Base-by-base conservation (phyloP, 2,888 invertebrate genomes). In the Drosophila silvestris region DNA sequence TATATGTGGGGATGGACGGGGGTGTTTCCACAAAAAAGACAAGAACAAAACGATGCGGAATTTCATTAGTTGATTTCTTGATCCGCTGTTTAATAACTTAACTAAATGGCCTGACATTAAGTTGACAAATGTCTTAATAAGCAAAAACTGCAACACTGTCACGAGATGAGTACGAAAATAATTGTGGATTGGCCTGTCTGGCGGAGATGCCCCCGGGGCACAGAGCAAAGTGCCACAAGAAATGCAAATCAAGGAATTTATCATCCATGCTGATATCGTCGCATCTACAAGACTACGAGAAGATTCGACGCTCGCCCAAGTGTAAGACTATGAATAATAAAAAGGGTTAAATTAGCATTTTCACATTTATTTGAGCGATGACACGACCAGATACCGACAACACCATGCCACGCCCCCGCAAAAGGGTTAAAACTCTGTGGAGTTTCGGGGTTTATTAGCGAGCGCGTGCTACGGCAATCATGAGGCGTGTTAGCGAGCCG, bases 331-430 rank as follows among this genome's bases (percentile, higher is more conserved):
- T 92, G 92, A 92, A 92, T 92, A 92, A 88, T 91, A 91, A 92
- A 90, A 92, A 92, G 92, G 92, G 92, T 92, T 92, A 90, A 92
- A 92, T 92, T 92, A 91, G 91, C 92, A 92, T 92, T 91, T 92
- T 90, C 87, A 86, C 87, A 89, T 89, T 90, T 85, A 83, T 81
- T 91, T 91, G 89, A 90, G 89, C 86, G 91, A 89, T 91, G 91
- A 87, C 90, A 91, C 82, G 86, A 72, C 81, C 65, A 67, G 85
- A 86, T 86, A 57, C 28, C 57, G 39, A 39, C 57, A 30, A 39
- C 57, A 47, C 47, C 22, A 83, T 59, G 72, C 67, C 76, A 61
- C 57, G 41, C 39, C 60, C 41, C n/a, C 7, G n/a, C 47, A 57
- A 63, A 63, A 70, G 74, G 73, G 71, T 74, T 66, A 74, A 76